These are phyloP conservation scores for Parnassius orleans DNA, from an alignment of 2,888 invertebrate genomes.

Conservation along the genomic window DNA sequence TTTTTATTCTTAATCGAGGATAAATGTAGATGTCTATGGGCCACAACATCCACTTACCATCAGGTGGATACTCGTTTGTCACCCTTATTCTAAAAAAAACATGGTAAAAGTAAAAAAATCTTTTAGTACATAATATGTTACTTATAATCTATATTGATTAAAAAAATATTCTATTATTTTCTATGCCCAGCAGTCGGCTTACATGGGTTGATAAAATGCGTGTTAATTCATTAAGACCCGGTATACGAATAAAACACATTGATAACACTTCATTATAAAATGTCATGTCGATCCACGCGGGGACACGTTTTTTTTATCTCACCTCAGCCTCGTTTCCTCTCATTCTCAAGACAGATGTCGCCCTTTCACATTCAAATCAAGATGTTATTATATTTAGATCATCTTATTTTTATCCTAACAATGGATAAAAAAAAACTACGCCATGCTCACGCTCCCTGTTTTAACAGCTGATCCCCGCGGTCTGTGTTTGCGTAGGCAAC, in stretches of 20 bases:
- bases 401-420: conserved; percentile 43
- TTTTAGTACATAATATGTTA: no score
- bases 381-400: conserved; percentile 70
- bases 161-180: no score
- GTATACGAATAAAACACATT: neutral
- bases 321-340: conserved; percentile 56
- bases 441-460: conserved; percentile 26
- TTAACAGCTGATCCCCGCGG: conserved; percentile 30
- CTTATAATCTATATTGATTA: no score
- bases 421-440: conserved; percentile 20
- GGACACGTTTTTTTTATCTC: conserved; percentile 14
- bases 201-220: no score
- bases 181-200: no score
- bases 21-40: no score
- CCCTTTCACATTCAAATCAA: conserved; percentile 64
- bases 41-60: no score
- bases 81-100: no score
- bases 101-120: no score
- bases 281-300: neutral
- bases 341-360: conserved; percentile 59
- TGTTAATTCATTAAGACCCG: no score
- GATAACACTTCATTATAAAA: neutral
- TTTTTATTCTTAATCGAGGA: no score
- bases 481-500: conserved; percentile 8
- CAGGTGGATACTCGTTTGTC: no score